Evolutionary conservation across 2,797 vertebrate genomes (phyloP), one percentile per base, ranked within the genome.

Genomic region (Myripristis jacobus): DNA sequence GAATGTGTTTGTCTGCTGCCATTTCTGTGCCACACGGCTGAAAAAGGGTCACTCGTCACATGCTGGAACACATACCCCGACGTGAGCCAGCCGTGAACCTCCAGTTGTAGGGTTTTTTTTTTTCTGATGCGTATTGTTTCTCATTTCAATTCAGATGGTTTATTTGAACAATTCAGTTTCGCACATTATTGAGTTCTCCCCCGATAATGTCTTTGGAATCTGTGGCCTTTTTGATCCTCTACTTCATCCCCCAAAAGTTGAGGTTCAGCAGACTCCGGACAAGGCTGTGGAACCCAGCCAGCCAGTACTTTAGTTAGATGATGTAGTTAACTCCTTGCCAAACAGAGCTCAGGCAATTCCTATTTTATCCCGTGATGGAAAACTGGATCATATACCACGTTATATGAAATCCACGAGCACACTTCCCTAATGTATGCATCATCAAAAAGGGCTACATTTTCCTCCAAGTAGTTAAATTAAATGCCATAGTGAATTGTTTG

Each of bases 341-440:
- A 89, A 87, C 75, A 85, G 73, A 89, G 70, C 72, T 86, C 79
- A 80, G 69, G 79, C 81, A 70, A 86, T 84, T 88, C 85, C 86
- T 66, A 44, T 83, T 89, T 92, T 84, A 91, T 89, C 79, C 88
- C 79, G 62, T 77, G 78, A 85, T 90, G 90, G 90, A 92, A 91
- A 90, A 91, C 83, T 87, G 6, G 66, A 86, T 91, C 88, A 90
- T 74, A 63, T 80, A 85, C 72, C 78, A 82, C 82, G 67, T 87
- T 85, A 75, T 77, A 84, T 75, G 87, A 84, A n/a, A 83, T 88
- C 71, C 68, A 68, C 72, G 36, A 87, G 82, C 79, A 46, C 84
- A 80, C 79, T 77, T 83, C 64, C 89, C 54, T 69, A 44, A 60
- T 83, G 81, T 84, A 82, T 46, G 75, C 72, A 84, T 88, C 71